Percentiles rank a stretch among this genome's conserved stretches.
These are phyloP conservation scores for Galerucella nymphaeae DNA, from an alignment of 2,888 invertebrate species.

Conservation along the genomic window DNA sequence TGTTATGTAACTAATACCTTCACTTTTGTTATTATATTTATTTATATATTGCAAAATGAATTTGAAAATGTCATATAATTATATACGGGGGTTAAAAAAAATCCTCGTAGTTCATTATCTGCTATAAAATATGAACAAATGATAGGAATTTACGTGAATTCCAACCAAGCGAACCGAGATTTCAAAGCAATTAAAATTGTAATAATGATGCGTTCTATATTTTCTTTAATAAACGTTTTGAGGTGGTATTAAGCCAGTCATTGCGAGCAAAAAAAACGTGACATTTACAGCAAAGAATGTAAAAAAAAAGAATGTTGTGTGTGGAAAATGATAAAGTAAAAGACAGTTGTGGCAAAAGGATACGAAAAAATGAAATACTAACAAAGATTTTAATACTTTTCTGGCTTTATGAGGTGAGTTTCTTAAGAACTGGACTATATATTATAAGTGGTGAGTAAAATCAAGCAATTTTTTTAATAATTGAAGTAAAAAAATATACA, in stretches of 20 bases:
- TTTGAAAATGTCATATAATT: not conserved
- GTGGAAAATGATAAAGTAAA: too few relatives aligned
- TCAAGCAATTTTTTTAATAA: not conserved
- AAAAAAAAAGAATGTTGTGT: too few relatives aligned
- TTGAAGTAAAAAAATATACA: not conserved
- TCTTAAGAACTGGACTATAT: too few relatives aligned
- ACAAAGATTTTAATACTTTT: too few relatives aligned
- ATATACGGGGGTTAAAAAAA: not conserved
- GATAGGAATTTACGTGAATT: not conserved
- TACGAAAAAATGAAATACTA: too few relatives aligned
- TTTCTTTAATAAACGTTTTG: not conserved
- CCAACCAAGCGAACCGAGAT: not conserved
- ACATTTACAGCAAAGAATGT: too few relatives aligned
- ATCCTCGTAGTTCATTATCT: not conserved
- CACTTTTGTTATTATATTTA: not conserved
- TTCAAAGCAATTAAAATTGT: conserved; percentile 5
- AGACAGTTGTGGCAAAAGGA: too few relatives aligned
- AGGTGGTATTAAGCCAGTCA: not conserved
- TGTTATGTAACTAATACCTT: not conserved
- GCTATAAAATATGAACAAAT: conserved; percentile 2
- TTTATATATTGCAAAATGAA: conserved; percentile 1
- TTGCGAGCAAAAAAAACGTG: not conserved
- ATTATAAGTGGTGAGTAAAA: not conserved
- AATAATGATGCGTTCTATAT: not conserved
- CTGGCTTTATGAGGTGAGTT: too few relatives aligned